phyloP scores from a whole-genome alignment of 2,888 invertebrate genomes.

The Tridacna crocea region DNA sequence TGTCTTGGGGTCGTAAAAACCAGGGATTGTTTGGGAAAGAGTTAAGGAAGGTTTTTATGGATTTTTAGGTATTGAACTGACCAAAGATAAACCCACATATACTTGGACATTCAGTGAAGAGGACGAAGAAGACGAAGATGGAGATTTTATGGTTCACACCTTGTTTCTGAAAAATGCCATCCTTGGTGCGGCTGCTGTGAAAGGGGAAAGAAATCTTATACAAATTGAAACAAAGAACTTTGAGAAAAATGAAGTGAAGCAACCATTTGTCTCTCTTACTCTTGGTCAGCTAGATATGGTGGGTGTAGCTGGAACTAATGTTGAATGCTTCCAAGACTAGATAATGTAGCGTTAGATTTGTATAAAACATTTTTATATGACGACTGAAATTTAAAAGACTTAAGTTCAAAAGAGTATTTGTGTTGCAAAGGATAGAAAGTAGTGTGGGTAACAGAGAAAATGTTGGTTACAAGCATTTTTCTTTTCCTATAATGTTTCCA shows the following conservation, averaged over 20 bases:
- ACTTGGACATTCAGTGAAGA: conserved; percentile 76
- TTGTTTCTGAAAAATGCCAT: conserved; percentile 77
- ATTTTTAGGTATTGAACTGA: conserved; percentile 72
- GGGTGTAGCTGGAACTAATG: conserved; percentile 35
- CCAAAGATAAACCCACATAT: conserved; percentile 70
- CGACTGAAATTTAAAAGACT: no score
- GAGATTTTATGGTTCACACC: conserved; percentile 75
- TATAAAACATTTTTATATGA: no score
- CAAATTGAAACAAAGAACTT: conserved; percentile 76
- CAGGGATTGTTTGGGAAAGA: no score
- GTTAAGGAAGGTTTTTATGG: no score
- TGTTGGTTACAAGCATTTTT: no score
- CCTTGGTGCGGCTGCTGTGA: conserved; percentile 71
- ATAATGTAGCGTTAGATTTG: no score
- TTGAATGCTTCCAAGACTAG: neutral
- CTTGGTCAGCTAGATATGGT: conserved; percentile 75
- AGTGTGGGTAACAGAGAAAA: no score
- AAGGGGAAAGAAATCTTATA: conserved; percentile 75
- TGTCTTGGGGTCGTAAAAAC: no score
- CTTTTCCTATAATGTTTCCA: no score
- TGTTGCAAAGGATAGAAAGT: no score
- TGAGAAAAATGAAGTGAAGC: conserved; percentile 69
- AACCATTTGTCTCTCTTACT: conserved; percentile 74
- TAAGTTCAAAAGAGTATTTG: no score
- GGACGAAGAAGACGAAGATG: conserved; percentile 66